Percentiles rank a stretch among this genome's conserved stretches.
These are phyloP conservation scores for Micrasema longulum DNA, from an alignment of 1,140 invertebrate species.

Conservation along the genomic window DNA sequence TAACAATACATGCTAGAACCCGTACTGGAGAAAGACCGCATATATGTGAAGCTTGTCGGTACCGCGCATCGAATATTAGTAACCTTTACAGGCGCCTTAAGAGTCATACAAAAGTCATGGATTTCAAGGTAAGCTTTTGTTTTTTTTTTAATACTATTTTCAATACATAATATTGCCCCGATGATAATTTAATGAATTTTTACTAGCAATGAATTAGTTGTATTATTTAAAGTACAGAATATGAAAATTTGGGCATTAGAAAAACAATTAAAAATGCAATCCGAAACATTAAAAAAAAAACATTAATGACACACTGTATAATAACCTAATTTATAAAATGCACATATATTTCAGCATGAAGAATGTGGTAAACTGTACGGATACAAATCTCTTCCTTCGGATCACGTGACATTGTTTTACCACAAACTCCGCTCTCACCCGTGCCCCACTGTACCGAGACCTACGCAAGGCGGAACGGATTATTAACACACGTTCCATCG, in stretches of 20 bases:
- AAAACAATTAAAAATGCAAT: neutral
- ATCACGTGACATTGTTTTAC: slow-evolving; percentile 59
- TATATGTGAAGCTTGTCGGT: slow-evolving; percentile 1
- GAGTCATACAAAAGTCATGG: slow-evolving; percentile 7
- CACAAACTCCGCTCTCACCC: slow-evolving; percentile 56
- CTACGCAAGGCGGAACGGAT: slow-evolving; percentile 48
- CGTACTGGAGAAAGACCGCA: slow-evolving; percentile 1
- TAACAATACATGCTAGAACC: slow-evolving; percentile 2
- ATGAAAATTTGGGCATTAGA: neutral
- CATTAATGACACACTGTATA: neutral
- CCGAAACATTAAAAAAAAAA: neutral
- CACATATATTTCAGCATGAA: slow-evolving; percentile 57
- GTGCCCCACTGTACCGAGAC: slow-evolving; percentile 58
- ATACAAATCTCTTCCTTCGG: slow-evolving; percentile 61
- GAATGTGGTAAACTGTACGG: slow-evolving; percentile 63
- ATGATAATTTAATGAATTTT: neutral
- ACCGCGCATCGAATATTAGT: neutral
- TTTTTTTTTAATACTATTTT: neutral
- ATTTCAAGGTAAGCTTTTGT: slow-evolving; percentile 1
- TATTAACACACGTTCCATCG: slow-evolving; percentile 2
- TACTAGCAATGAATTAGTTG: neutral
- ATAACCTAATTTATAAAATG: neutral
- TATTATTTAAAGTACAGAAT: neutral
- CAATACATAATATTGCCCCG: neutral
- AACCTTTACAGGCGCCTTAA: neutral